Percentiles rank a stretch among this genome's conserved stretches.
These are phyloP conservation scores for Orthonyx spaldingii DNA, from an alignment of 2,113 vertebrate genomes.

Conservation along the genomic window DNA sequence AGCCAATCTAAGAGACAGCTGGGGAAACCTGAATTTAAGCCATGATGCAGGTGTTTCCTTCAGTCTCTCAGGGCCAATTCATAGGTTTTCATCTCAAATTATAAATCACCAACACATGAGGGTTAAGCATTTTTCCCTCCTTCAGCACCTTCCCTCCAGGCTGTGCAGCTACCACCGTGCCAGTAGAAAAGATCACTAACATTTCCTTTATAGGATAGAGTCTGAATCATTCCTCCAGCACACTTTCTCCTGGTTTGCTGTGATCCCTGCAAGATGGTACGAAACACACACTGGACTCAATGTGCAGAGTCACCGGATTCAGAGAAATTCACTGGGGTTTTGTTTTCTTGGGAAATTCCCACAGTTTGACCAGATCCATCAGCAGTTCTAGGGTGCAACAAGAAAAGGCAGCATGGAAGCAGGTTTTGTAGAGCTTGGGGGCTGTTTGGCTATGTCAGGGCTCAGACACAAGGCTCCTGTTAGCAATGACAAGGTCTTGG, in stretches of 20 bases:
- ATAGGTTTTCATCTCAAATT: constrained; percentile 21
- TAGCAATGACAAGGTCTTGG: background rate
- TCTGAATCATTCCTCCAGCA: background rate
- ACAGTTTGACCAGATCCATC: background rate
- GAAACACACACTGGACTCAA: rapidly evolving
- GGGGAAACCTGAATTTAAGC: background rate
- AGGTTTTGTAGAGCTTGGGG: background rate
- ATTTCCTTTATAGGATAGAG: background rate
- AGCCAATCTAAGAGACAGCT: background rate
- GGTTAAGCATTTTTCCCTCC: background rate
- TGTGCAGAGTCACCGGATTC: background rate
- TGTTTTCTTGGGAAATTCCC: background rate
- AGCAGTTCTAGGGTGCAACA: background rate
- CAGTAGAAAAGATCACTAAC: background rate
- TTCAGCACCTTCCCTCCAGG: background rate
- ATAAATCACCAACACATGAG: background rate
- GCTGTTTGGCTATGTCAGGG: background rate
- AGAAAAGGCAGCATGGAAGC: background rate
- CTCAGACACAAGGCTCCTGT: background rate
- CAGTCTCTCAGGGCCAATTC: background rate
- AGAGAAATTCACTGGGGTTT: background rate
- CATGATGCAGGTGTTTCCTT: background rate
- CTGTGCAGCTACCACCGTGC: background rate
- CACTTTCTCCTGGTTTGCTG: background rate
- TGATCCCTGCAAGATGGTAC: background rate